Evolutionary conservation across 2,797 vertebrate genomes (phyloP), one percentile per base, ranked within the genome.

Genomic region (Sebastes vulpes): DNA sequence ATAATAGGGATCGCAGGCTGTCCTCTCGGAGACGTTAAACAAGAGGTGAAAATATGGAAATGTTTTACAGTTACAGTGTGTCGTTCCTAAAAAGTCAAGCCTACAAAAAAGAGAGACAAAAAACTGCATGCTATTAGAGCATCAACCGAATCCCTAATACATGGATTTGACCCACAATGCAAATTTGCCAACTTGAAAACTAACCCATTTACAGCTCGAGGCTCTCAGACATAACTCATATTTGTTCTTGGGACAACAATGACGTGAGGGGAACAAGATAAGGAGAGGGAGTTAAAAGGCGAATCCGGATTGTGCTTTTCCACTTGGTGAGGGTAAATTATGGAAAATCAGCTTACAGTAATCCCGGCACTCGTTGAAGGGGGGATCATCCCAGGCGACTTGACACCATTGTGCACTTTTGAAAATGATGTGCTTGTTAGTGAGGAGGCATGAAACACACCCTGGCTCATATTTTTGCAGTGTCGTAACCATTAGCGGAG

Each of bases 331-430:
- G 92, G 93, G 92, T 92, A 95, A 95, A 95, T 95, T 95, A 95
- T 94, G 92, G 92, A 90, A 95, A 96, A 95, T 95, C 94, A 95
- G 86, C 90, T 96, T 95, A 95, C 78, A 93, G 90, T 95, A 95
- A 96, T 95, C 95, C 94, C 75, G 73, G 86, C 84, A 79, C 86
- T 94, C 92, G 89, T 92, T 94, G 91, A 94, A 82, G 89, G 80
- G 83, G 89, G 84, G 89, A 95, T 95, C 92, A 94, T 95, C 92
- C 90, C 84, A 58, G 75, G 90, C 77, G 86, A 94, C 88, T 92
- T 94, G 91, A 95, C 93, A 94, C 93, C 86, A 95, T 93, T 96
- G 94, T 96, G 91, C 91, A 93, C 90, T 93, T 93, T 90, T 90
- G 91, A 94, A 95, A 94, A 94, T 89, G 87, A 93, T 94, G 93